Evolutionary conservation across 2,113 vertebrate species (phyloP).

Genomic region (Chelonoidis abingdonii): DNA sequence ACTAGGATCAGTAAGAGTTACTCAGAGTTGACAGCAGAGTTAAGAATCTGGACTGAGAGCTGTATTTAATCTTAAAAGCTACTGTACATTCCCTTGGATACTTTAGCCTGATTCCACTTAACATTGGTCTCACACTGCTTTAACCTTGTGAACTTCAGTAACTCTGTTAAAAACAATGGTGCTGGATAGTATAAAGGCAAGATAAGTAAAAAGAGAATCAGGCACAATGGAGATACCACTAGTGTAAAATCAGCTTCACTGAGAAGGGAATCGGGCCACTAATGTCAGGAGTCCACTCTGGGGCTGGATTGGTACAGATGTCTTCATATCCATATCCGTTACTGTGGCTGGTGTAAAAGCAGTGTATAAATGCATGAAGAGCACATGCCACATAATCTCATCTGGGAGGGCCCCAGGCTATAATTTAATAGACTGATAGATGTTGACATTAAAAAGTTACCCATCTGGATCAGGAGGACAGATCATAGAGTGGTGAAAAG

Average conservation of each 20-base stretch:
- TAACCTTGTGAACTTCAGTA: rapidly evolving
- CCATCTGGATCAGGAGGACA: not conserved
- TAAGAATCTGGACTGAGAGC: not conserved
- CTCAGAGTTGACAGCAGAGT: not conserved
- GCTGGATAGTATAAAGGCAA: rapidly evolving
- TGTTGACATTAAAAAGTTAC: not conserved
- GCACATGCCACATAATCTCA: not conserved
- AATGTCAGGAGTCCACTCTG: not conserved
- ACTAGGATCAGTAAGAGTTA: not conserved
- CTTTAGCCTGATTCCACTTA: not conserved
- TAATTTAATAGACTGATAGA: not conserved
- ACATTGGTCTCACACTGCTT: not conserved
- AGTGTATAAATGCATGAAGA: not conserved
- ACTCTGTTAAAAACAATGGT: not conserved
- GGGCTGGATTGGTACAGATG: not conserved
- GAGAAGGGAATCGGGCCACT: not conserved
- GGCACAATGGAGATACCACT: rapidly evolving
- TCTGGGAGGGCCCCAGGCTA: not conserved
- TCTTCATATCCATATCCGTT: not conserved
- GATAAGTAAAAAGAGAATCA: not conserved
- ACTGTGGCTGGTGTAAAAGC: not conserved
- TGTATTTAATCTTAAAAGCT: not conserved
- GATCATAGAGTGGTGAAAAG: not conserved
- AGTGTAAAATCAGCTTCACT: not conserved
- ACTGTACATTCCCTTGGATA: not conserved